Conservation (phyloP, 2,888 invertebrate genomes). For the Bombyx huttoni region DNA sequence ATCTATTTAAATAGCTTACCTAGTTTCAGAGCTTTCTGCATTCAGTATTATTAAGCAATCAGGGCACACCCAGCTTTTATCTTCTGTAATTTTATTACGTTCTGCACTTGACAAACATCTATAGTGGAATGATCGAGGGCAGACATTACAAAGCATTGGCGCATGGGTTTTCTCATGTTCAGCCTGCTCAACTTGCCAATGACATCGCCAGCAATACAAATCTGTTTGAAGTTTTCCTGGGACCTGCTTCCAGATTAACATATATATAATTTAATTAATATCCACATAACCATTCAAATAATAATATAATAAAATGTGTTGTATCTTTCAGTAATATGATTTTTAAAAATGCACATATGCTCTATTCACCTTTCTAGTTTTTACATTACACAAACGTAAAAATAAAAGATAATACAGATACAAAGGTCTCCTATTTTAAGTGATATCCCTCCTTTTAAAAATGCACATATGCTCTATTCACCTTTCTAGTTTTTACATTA, state of each 20-base stretch:
- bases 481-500: no score
- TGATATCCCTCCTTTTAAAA: no score
- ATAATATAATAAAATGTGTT: background rate
- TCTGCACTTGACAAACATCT: conserved; percentile 77
- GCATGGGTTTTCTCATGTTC: conserved; percentile 41
- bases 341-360: no score
- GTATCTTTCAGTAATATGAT: background rate
- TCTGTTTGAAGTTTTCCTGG: conserved; percentile 68
- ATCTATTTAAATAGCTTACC: conserved; percentile 42
- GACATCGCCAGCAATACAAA: conserved; percentile 93
- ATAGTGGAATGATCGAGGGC: conserved; percentile 87
- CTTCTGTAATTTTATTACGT: conserved; percentile 46
- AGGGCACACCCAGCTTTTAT: conserved; percentile 83
- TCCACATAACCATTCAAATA: background rate
- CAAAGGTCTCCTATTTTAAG: no score
- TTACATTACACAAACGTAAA: no score
- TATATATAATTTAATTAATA: background rate
- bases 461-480: no score
- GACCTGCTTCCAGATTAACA: background rate
- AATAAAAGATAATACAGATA: no score
- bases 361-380: no score
- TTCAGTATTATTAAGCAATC: conserved; percentile 84
- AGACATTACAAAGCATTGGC: conserved; percentile 80
- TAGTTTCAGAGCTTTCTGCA: conserved; percentile 80
- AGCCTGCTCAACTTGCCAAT: conserved; percentile 75